Conservation (phyloP, 92 coral and sea anemone genomes). For the Epizoanthus fatuus region DNA sequence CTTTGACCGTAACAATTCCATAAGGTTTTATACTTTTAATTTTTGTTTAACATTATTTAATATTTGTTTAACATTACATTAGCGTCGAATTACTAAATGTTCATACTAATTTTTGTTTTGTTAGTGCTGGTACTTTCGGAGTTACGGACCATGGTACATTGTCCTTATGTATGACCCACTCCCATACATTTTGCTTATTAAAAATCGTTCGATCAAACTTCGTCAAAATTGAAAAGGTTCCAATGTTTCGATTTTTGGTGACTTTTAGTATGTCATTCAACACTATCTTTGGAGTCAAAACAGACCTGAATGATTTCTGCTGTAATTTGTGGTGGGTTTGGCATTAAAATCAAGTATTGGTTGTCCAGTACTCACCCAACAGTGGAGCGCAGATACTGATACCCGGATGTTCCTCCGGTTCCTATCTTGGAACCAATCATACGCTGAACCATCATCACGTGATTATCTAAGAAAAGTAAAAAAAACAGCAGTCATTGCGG, state of each 20-base stretch:
- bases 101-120: no score
- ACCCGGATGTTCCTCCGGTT: constrained; percentile 97
- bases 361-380: constrained; percentile 76
- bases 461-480: constrained; percentile 77
- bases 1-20: no score
- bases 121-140: no score
- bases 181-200: no score
- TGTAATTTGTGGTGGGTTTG: background rate
- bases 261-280: no score
- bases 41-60: no score
- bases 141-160: no score
- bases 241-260: background rate
- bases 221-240: background rate
- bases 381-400: constrained; percentile 94
- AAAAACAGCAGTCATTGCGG: background rate
- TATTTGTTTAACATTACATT: no score
- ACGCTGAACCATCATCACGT: constrained; percentile 95
- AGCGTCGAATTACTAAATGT: no score
- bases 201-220: no score
- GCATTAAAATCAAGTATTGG: background rate
- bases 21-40: no score
- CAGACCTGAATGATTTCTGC: background rate
- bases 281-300: background rate
- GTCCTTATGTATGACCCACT: no score
- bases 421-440: constrained; percentile 95